Evolutionary conservation across 2,113 vertebrate genomes (phyloP), one percentile per base, ranked within the genome.

Genomic region (Cyanoliseus patagonus): DNA sequence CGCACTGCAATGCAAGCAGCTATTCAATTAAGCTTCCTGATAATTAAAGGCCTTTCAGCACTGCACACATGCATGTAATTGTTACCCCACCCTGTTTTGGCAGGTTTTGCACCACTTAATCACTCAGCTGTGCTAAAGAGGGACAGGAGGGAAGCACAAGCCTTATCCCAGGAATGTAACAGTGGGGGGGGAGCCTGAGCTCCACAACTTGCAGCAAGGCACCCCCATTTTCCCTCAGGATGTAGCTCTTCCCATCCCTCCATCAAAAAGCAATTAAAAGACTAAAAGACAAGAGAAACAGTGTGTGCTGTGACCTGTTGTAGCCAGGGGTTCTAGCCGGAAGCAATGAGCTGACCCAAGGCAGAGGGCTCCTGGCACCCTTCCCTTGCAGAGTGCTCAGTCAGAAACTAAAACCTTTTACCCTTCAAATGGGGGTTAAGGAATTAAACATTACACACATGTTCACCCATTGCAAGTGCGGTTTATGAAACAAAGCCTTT

Each of bases 1-100:
- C 3, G 2, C 41, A 20, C 24, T 69, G 73, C 76, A 63, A 55
- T 14, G 20, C 4, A 4, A 57, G 41, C 17, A 7, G 31, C 88
- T 68, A 67, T 62, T 88, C 61, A n/a, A 33, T 95, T 82, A 90
- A 53, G 72, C 57, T 92, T 69, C 79, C 51, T 82, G 51, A 75
- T 78, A 94, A 96, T 92, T 74, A 93, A 90, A 94, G 87, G 69
- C 66, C 53, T 86, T 88, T 81, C 76, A 89, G 77, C 53, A 39
- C 49, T 42, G 31, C 72, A 64, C 55, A 57, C 7, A 39, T 10
- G 30, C 67, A 42, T 10, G 33, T 10, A 39, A 82, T 41, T 67
- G 35, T 18, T 19, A 88, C 62, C 62, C 72, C 77, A 67, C 42
- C 73, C 81, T 64, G 35, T 41, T 62, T 9, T 41, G 52, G 51